A percentile compares a stretch with the other conserved stretches of the same genome.
Evolutionary conservation across 2,888 invertebrate species (phyloP).

Genomic region (Lasioglossum pauxillum): DNA sequence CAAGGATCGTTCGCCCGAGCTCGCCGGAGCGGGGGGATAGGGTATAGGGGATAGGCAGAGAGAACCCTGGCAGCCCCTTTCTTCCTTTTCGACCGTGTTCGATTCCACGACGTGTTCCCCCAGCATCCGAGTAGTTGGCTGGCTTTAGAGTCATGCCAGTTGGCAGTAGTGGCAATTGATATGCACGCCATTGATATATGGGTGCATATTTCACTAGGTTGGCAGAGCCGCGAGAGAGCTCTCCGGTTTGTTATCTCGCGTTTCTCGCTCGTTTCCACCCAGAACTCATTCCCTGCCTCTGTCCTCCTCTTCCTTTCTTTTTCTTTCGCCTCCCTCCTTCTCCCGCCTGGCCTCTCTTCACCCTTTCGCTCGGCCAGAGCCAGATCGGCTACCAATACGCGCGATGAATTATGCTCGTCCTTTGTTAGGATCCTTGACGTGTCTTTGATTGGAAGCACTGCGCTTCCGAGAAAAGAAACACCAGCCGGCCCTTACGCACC

Average conservation of each 20-base stretch:
- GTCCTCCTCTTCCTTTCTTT: constrained; percentile 5
- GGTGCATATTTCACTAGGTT: constrained; percentile 75
- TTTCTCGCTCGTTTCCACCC: constrained; percentile 36
- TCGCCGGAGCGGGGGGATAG: not conserved
- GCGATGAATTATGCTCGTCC: constrained; percentile 69
- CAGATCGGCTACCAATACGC: constrained; percentile 72
- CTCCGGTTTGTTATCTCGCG: constrained; percentile 69
- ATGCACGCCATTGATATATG: constrained; percentile 76
- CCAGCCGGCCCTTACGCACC: constrained; percentile 6
- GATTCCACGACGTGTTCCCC: constrained; percentile 54
- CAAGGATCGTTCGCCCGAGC: constrained; percentile 4
- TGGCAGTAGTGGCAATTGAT: constrained; percentile 78
- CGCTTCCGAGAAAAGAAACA: constrained; percentile 43
- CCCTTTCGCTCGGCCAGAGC: constrained; percentile 39
- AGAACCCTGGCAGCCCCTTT: constrained; percentile 28
- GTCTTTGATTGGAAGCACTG: constrained; percentile 72
- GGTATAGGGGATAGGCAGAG: constrained; percentile 21
- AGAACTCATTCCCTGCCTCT: not conserved
- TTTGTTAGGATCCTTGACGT: constrained; percentile 72
- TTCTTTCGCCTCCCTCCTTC: not conserved
- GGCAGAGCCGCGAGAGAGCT: constrained; percentile 69
- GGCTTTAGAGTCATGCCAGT: constrained; percentile 76
- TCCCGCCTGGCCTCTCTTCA: constrained; percentile 6
- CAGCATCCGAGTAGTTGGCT: constrained; percentile 61
- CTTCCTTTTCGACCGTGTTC: constrained; percentile 38